phyloP scores from a whole-genome alignment of 2,797 vertebrate species.

The Fratercula arctica region DNA sequence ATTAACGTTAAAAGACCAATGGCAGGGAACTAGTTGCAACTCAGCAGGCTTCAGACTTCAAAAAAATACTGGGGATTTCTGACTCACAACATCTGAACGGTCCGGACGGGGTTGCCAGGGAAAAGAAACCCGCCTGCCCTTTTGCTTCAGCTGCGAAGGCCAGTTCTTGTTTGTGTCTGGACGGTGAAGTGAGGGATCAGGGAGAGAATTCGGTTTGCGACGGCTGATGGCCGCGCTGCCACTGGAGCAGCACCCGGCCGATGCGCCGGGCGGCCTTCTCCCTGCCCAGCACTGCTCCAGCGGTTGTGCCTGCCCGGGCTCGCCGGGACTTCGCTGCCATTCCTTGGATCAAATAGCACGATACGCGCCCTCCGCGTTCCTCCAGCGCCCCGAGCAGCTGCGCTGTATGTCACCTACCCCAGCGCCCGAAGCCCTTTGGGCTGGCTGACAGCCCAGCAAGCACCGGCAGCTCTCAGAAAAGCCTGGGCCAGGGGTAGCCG shows the following conservation, averaged over 20 bases:
- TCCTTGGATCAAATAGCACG: neutral
- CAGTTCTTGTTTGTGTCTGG: neutral
- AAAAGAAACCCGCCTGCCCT: neutral
- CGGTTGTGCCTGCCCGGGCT: neutral
- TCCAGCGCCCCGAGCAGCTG: neutral
- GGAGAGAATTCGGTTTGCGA: neutral
- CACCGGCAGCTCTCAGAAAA: neutral
- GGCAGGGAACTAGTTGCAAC: neutral
- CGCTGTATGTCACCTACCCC: neutral
- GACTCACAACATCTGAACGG: accelerated
- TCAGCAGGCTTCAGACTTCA: neutral
- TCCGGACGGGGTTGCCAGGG: neutral
- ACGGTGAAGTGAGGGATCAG: neutral
- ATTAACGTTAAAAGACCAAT: neutral
- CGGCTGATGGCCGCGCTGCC: neutral
- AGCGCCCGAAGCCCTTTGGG: neutral
- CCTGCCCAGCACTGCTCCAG: neutral
- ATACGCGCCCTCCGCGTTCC: accelerated
- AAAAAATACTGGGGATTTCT: neutral
- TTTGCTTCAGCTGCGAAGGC: neutral
- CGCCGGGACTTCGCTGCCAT: neutral
- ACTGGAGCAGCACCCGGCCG: neutral
- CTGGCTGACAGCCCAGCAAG: neutral
- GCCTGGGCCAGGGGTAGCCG: neutral
- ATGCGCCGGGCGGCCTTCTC: neutral